Conservation (phyloP, 2,888 invertebrate genomes). For the Labia minor region DNA sequence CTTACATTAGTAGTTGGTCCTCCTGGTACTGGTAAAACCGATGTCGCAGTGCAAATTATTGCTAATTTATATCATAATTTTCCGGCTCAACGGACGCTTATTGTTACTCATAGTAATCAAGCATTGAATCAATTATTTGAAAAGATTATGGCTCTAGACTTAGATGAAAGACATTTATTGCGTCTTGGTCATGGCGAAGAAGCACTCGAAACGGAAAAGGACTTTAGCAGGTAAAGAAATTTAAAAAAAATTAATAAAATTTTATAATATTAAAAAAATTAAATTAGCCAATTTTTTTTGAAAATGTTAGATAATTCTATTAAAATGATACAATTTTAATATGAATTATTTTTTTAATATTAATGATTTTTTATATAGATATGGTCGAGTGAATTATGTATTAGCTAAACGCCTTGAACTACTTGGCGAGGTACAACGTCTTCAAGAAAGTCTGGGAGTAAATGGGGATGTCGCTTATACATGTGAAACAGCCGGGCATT, state of each 20-base stretch:
- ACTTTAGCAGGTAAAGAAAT: conserved; percentile 67
- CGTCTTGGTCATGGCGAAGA: conserved; percentile 99
- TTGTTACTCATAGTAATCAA: conserved; percentile 99
- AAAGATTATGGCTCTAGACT: conserved; percentile 94
- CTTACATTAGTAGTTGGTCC: conserved; percentile 91
- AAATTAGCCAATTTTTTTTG: too few species aligned
- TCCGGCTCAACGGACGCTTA: conserved; percentile 93
- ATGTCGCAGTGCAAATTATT: conserved; percentile 98
- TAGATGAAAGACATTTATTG: conserved; percentile 92
- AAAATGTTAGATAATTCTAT: too few species aligned
- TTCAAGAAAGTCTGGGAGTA: conserved; percentile 78
- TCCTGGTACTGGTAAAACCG: conserved; percentile 85
- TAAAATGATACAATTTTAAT: too few species aligned
- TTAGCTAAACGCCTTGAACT: conserved; percentile 85
- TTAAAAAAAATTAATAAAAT: neutral
- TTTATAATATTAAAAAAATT: neutral
- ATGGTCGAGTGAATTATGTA: conserved; percentile 97
- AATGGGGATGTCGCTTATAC: conserved; percentile 88
- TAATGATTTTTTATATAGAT: conserved; percentile 42
- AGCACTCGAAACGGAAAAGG: conserved; percentile 95
- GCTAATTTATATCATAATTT: conserved; percentile 99
- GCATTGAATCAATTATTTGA: conserved; percentile 98
- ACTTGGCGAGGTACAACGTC: conserved; percentile 71
- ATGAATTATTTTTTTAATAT: too few species aligned
- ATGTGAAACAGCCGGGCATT: conserved; percentile 97